phyloP scores from a whole-genome alignment of 1,140 invertebrate genomes.

The Drosophila micromelanica region DNA sequence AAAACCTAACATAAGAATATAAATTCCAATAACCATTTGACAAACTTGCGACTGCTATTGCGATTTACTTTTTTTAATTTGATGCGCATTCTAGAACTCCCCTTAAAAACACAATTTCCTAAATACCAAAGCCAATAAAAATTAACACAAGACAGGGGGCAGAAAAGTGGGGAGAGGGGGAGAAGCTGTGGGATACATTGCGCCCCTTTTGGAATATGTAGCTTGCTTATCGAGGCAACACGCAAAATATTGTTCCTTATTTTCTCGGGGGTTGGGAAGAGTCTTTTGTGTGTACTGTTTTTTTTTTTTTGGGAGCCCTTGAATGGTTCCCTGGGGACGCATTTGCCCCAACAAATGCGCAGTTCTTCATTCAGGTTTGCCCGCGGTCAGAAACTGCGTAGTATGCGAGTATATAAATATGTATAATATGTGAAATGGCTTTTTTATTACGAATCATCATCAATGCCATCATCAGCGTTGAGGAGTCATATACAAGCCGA shows the following conservation, averaged over 20 bases:
- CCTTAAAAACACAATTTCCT: conserved; percentile 1
- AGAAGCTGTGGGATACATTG: neutral
- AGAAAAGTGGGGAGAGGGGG: neutral
- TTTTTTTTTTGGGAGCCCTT: conserved; percentile 6
- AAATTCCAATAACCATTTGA: neutral
- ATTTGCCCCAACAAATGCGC: conserved; percentile 30
- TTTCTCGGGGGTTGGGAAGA: neutral
- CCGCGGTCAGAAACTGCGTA: conserved; percentile 25
- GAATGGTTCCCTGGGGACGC: conserved; percentile 25
- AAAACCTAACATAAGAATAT: conserved; percentile 13
- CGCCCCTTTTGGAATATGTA: neutral
- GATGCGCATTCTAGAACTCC: conserved; percentile 10
- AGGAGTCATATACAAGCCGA: conserved; percentile 16
- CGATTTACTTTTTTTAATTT: conserved; percentile 42
- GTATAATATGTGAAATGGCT: conserved; percentile 28
- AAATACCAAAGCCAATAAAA: conserved; percentile 39
- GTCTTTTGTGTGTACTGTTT: no score
- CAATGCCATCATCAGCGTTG: conserved; percentile 12
- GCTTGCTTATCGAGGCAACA: conserved; percentile 25
- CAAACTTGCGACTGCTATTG: conserved; percentile 6
- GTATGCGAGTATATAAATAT: conserved; percentile 6
- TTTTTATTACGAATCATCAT: conserved; percentile 50
- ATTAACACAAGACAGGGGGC: conserved; percentile 1
- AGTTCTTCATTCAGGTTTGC: neutral
- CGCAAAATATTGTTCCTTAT: conserved; percentile 16